phyloP scores from a whole-genome alignment of 2,113 vertebrate species.

The Anolis sagrei region DNA sequence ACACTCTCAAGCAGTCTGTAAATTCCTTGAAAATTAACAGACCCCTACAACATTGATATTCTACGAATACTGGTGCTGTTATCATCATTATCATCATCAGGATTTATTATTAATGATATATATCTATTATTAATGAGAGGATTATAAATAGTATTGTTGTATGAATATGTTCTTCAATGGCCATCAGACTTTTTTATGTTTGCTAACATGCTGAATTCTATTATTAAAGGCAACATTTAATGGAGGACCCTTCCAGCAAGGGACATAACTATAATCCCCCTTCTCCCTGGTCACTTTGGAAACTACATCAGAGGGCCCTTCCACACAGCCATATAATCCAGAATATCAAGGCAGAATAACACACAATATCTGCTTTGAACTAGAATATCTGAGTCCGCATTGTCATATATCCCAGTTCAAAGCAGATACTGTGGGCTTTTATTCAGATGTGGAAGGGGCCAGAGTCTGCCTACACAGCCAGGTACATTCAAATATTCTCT shows the following conservation, averaged over 20 bases:
- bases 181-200: too few relatives aligned
- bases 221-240: too few relatives aligned
- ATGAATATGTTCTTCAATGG: neutral
- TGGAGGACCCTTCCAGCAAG: neutral
- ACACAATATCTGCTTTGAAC: too few relatives aligned
- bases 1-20: neutral
- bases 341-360: too few relatives aligned
- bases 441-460: too few relatives aligned
- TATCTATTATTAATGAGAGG: too few relatives aligned
- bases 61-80: neutral
- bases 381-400: too few relatives aligned
- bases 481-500: neutral
- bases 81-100: neutral
- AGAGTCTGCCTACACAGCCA: neutral
- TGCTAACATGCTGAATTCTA: too few relatives aligned
- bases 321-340: too few relatives aligned
- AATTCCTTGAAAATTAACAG: neutral
- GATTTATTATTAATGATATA: too few relatives aligned
- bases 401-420: too few relatives aligned
- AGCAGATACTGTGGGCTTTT: too few relatives aligned
- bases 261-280: neutral
- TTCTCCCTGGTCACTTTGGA: neutral
- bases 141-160: neutral
- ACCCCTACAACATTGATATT: neutral
- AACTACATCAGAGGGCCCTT: neutral